Base-by-base conservation (phyloP, 1,140 invertebrate genomes). In the Sminthurinus signatus region DNA sequence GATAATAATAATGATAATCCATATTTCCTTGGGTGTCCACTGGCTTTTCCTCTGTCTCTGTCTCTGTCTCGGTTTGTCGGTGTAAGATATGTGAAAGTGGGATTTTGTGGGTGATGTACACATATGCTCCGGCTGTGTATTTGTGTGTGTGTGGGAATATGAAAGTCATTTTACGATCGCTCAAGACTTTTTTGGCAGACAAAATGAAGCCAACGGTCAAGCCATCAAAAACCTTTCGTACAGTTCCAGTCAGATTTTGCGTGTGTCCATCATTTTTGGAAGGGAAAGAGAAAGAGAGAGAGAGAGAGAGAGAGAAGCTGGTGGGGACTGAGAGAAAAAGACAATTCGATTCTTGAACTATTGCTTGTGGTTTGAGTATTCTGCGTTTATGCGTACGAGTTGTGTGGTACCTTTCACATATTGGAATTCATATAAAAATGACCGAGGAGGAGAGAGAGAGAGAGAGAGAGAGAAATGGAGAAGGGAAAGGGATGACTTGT, bases 121-220 rank as follows among this genome's bases (percentile, higher is more conserved):
- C 54, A 56, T 56, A 36, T 56, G 54, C 54, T 31, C 5, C 27
- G 17, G 31, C 42, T 60, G 43, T 12, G 23, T 4, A n/a, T 46
- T 43, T 60, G 10, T 46, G 19, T 25, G 14, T 57, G 8, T 57
- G 51, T 48, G 25, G 50, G 50, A 52, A 52, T 64, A 71, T 71
- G 63, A 71, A 71, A 68, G 63, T 71, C 65, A 71, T 68, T 70
- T 71, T 71, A 71, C 69, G 66, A 71, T 60, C 62, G 60, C 61
- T 67, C 61, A 66, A 70, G 52, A 63, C 62, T 62, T 69, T 67
- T 68, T 68, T 64, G 57, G 60, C 58, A 64, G 62, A 50, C 60
- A 63, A 62, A 67, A 67, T 67, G 65, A 67, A 64, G 65, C 65
- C 48, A 66, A 64, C 51, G 65, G 62, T 67, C 69, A 64, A 63